Conservation (phyloP, 2,888 invertebrate genomes). For the Himalopsyche anomala region DNA sequence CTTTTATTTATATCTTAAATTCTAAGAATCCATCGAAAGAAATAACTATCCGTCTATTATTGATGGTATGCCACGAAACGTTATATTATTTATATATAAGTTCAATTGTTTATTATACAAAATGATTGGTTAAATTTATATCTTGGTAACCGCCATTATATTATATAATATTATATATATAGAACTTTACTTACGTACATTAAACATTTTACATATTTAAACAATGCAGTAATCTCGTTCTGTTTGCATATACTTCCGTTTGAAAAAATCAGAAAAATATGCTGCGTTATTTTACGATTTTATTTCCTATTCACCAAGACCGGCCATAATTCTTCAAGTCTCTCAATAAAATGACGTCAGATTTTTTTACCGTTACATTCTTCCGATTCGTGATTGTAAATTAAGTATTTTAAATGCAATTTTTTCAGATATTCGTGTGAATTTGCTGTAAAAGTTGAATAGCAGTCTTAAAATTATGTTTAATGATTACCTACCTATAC, state of each 20-base stretch:
- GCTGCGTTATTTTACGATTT: not conserved
- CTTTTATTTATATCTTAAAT: too few relatives aligned
- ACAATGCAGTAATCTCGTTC: not conserved
- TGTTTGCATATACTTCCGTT: not conserved
- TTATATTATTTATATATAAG: too few relatives aligned
- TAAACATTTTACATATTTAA: too few relatives aligned
- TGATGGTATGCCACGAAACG: too few relatives aligned
- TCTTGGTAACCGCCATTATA: too few relatives aligned
- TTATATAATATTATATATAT: too few relatives aligned
- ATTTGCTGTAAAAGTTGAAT: not conserved
- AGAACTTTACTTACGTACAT: too few relatives aligned
- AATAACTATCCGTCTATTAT: too few relatives aligned
- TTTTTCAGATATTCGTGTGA: not conserved
- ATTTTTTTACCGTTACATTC: constrained; percentile 2
- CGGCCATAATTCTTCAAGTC: not conserved
- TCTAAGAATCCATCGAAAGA: too few relatives aligned
- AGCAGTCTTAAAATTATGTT: not conserved
- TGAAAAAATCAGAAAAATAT: not conserved
- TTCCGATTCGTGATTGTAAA: not conserved
- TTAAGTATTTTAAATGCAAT: not conserved
- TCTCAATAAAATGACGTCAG: constrained; percentile 14
- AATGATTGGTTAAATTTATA: too few relatives aligned
- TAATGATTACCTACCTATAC: too few relatives aligned
- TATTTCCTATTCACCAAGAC: not conserved
- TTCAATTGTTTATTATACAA: too few relatives aligned